Evolutionary conservation across 2,888 invertebrate species (phyloP).

Genomic region (Eristalis pertinax): DNA sequence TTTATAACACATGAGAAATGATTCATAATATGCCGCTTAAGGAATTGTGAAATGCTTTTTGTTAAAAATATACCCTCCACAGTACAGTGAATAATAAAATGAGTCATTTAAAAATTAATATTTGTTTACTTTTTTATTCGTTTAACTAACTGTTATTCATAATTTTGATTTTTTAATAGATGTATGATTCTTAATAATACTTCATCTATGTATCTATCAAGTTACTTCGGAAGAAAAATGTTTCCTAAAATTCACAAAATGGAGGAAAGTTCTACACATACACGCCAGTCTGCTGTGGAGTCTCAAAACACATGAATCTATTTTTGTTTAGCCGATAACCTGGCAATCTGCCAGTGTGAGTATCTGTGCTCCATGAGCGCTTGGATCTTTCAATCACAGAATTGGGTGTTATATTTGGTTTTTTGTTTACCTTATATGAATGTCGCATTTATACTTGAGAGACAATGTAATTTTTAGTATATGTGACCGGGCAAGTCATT

Average conservation of each 20-base stretch:
- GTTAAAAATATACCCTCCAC: constrained; percentile 28
- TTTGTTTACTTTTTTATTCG: background rate
- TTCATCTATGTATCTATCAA: constrained; percentile 29
- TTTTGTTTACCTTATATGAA: constrained; percentile 41
- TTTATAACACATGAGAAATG: constrained; percentile 20
- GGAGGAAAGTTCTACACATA: constrained; percentile 43
- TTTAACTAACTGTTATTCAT: background rate
- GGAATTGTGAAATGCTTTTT: constrained; percentile 33
- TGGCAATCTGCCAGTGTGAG: constrained; percentile 56
- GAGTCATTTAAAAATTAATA: background rate
- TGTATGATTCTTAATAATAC: constrained; percentile 16
- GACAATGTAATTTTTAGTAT: constrained; percentile 12
- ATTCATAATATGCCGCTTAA: constrained; percentile 23
- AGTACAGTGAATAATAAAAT: constrained; percentile 15
- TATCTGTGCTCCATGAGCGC: constrained; percentile 55
- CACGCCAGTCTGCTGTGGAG: constrained; percentile 34
- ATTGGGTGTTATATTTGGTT: constrained; percentile 38
- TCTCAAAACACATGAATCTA: constrained; percentile 60
- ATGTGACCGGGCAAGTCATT: constrained; percentile 38
- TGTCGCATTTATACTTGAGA: constrained; percentile 46
- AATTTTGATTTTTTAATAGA: background rate
- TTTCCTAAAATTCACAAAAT: constrained; percentile 49
- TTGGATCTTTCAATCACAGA: constrained; percentile 33
- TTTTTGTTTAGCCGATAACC: constrained; percentile 66
- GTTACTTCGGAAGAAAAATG: constrained; percentile 20